Evolutionary conservation across 2,888 invertebrate genomes (phyloP), one percentile per base, ranked within the genome.

Genomic region (Anthrax anthrax): DNA sequence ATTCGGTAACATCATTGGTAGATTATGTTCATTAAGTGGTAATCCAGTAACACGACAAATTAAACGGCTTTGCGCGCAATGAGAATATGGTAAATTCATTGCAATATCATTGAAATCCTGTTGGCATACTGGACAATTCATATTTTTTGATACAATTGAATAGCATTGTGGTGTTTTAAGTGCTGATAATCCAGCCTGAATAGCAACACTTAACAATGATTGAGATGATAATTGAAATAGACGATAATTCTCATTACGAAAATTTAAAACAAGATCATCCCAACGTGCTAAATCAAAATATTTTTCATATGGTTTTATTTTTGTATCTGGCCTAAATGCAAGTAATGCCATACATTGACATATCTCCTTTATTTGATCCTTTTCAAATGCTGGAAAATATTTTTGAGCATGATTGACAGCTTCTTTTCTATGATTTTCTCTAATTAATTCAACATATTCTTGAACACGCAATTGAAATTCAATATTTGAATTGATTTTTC

Each of bases 1-100:
- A 71, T 97, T 97, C 51, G 98, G 98, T 70, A 99, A 76, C 82
- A 95, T 92, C 84, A 97, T 88, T 13, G 96, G 96, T 57, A 90
- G 91, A 72, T 97, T 96, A 70, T 97, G 87, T 65, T 97, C 96
- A 71, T 98, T 95, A 59, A 98, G 76, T 42, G 92, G 85, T 57
- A 84, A 76, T 27, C 91, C 89, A 50, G 89, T 87, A 57, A 96
- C 82, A 61, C 79, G 77, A 69, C 97, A 98, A 59, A 96, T 87
- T 46, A 96, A 78, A 46, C 92, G 80, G 52, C 95, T 95, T 70
- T 96, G 96, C 44, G 91, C 87, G 69, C 92, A 92, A 72, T 97
- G 96, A 51, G 97, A 94, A 68, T 83, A 88, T 50, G 98, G 97
- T 61, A 98, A 74, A 34, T 80, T 72, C 47, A 77, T 77, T 1